Evolutionary conservation across 2,113 vertebrate species (phyloP), one percentile per base, ranked within the genome.

Genomic region (Platichthys flesus): DNA sequence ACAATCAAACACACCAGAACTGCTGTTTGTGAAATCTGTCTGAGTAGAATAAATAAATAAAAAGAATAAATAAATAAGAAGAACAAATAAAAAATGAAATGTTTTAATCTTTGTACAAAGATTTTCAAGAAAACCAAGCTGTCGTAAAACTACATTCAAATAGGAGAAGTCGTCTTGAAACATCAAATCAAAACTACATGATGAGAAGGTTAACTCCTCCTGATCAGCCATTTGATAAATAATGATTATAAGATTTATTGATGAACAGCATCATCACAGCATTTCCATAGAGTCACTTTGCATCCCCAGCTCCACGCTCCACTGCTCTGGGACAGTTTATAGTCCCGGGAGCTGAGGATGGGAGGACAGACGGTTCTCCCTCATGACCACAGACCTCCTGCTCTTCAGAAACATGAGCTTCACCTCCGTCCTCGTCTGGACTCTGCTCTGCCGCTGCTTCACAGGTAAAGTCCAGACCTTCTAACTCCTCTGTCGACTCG

Each of bases 381-480:
- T 75, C 76, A 76, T 64, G 3, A 76, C 45, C 69, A 56, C 69
- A 79, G 54, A 72, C 56, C 67, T 62, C 69, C 23, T 67, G 70
- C 62, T 60, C 63, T 67, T 73, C 58, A 42, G 0, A 58, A 72
- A 64, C 62, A 78, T 71, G 68, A 66, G 55, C 61, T 9, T 83
- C 60, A 74, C 3, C 64, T 74, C 8, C 26, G 63, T 75, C 73
- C 73, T 83, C 70, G 78, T 78, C 74, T 73, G 80, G 75, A 83
- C 75, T 74, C 66, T 83, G 74, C 71, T 83, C 71, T 84, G 81
- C 67, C 79, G 76, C 81, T 79, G 82, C 82, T 76, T 79, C 72
- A 76, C 82, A 84, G 82, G 82, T 84, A 79, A 83, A 70, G 70
- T 73, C 68, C 74, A 73, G 68, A 77, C 57, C 51, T 58, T 77